Evolutionary conservation across 2,888 invertebrate species (phyloP).

Genomic region (Cerceris rybyensis): DNA sequence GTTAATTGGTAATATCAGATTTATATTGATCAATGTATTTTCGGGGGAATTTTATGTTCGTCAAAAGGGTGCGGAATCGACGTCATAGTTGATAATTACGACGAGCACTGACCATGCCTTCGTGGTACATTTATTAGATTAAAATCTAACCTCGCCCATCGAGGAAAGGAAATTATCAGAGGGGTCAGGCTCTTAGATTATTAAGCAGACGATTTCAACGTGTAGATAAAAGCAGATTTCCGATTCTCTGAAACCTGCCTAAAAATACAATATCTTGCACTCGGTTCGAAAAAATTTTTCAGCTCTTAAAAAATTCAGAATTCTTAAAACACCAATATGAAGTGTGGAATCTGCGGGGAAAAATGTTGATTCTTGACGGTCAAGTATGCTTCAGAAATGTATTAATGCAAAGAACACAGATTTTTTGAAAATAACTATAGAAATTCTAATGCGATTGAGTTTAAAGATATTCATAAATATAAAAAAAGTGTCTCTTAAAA

Average conservation of each 20-base stretch:
- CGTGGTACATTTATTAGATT: constrained; percentile 63
- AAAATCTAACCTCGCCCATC: constrained; percentile 56
- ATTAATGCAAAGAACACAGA: no score
- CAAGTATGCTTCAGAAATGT: no score
- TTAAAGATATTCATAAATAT: no score
- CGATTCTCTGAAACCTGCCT: background rate
- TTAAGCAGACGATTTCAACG: constrained; percentile 39
- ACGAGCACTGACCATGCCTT: constrained; percentile 45
- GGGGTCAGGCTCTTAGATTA: constrained; percentile 55
- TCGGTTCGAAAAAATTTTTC: background rate
- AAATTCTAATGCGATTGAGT: no score
- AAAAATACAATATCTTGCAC: background rate
- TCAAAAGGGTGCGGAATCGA: constrained; percentile 48
- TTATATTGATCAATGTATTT: constrained; percentile 2
- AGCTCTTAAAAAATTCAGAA: background rate
- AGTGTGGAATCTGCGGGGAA: background rate
- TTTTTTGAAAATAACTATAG: no score
- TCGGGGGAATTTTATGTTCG: constrained; percentile 45
- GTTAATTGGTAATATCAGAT: no score
- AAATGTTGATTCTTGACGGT: background rate
- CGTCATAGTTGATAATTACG: constrained; percentile 57
- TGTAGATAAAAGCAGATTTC: background rate
- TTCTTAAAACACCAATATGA: background rate
- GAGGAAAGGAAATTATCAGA: constrained; percentile 54
- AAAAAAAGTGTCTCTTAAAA: no score